Evolutionary conservation across 2,113 vertebrate genomes (phyloP).

Genomic region (Passer montanus): DNA sequence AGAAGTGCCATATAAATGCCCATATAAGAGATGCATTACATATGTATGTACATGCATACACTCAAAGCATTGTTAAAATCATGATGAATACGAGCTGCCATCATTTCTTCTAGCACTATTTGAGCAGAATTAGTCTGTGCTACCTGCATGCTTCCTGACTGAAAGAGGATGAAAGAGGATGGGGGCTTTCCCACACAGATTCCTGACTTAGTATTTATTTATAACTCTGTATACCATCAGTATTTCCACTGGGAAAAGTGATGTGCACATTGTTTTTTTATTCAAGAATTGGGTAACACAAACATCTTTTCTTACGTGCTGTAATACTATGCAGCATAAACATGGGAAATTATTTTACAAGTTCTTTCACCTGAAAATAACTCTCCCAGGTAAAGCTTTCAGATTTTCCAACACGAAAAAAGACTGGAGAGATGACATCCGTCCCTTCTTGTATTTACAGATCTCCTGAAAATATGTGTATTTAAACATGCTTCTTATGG

Average conservation of each 20-base stretch:
- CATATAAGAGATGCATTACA: not conserved
- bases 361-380: conserved; percentile 22
- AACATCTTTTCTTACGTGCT: not conserved
- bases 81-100: not conserved
- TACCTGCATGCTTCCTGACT: conserved; percentile 9
- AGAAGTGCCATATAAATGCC: not conserved
- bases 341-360: not conserved
- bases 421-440: not conserved
- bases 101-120: not conserved
- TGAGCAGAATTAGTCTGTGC: not conserved
- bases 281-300: not conserved
- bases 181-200: conserved; percentile 51
- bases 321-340: not conserved
- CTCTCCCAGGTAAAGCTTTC: conserved; percentile 11
- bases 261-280: not conserved
- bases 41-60: not conserved
- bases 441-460: not conserved
- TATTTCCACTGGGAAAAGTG: conserved; percentile 49
- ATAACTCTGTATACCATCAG: conserved; percentile 13
- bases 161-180: not conserved
- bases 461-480: conserved; percentile 39
- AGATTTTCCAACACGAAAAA: not conserved
- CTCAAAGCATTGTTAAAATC: conserved; percentile 8
- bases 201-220: conserved; percentile 54
- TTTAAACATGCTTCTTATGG: conserved; percentile 30